Evolutionary conservation across 2,888 invertebrate genomes (phyloP), one percentile per base, ranked within the genome.

Genomic region (Hololepta plana): DNA sequence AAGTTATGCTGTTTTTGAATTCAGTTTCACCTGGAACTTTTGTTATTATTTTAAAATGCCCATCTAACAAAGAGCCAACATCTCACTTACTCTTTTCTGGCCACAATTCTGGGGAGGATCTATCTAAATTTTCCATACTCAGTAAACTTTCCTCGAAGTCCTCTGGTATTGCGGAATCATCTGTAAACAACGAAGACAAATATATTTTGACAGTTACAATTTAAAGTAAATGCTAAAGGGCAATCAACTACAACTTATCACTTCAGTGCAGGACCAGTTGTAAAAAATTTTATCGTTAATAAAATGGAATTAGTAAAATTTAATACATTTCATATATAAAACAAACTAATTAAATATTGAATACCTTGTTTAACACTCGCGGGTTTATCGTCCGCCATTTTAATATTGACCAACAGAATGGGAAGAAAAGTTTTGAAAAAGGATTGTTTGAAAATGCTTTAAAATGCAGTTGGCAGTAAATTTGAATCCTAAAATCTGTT

Each of bases 101-200:
- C 93, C 93, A 95, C 44, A 93, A 56, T 49, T 93, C 90, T 15
- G 93, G 93, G 2, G 93, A 93, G n/a, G 84, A 72, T 40, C 93
- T 67, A 55, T 90, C 90, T 41, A 95, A 59, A 49, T 82, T 87
- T 59, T 95, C 93, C 46, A 79, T 64, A 46, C 88, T 87, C 42
- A 87, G 61, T 32, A 93, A 63, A 49, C 72, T 77, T 46, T 77
- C 75, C 49, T 81, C 82, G 30, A 55, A 38, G 30, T 47, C 46
- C 31, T 44, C 38, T 32, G 44, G 41, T 30, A 13, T 23, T 8
- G 38, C 39, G 28, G 37, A 31, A 28, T 39, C 42, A 36, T 44
- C 45, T 34, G 35, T 34, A 36, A 34, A 27, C 33, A 33, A 33
- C 31, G 37, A 37, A 31, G 35, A 37, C 32, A 12, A 13, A 23